phyloP scores from a whole-genome alignment of 2,888 invertebrate species.

The Andrena flavipes region DNA sequence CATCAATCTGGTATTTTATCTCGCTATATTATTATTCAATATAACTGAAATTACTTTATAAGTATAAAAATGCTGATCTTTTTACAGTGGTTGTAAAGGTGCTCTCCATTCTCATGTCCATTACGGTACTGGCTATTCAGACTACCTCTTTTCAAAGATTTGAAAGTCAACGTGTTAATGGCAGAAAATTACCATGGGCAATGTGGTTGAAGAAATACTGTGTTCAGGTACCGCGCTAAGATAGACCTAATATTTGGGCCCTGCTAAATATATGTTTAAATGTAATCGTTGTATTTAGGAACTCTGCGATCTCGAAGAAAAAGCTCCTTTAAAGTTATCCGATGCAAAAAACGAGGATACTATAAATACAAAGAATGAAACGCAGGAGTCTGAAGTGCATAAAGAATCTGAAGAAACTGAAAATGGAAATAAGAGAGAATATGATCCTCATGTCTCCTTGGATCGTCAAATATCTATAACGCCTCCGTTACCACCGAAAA shows the following conservation, averaged over 20 bases:
- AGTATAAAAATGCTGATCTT: slow-evolving; percentile 3
- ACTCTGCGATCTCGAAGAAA: slow-evolving; percentile 77
- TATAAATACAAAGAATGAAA: neutral
- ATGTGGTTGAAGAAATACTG: slow-evolving; percentile 83
- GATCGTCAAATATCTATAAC: slow-evolving; percentile 79
- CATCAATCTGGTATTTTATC: slow-evolving; percentile 88
- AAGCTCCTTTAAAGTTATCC: slow-evolving; percentile 72
- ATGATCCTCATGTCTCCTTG: slow-evolving; percentile 65
- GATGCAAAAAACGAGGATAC: slow-evolving; percentile 33
- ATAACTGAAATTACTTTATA: slow-evolving; percentile 19
- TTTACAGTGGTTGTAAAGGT: slow-evolving; percentile 89
- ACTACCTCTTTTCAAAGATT: slow-evolving; percentile 91
- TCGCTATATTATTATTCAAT: neutral
- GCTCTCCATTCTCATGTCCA: slow-evolving; percentile 88
- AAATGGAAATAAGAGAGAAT: slow-evolving; percentile 20
- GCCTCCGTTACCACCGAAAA: slow-evolving; percentile 83
- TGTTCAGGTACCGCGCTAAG: slow-evolving; percentile 70
- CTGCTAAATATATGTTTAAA: neutral
- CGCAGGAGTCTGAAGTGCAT: slow-evolving; percentile 3
- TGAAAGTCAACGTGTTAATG: slow-evolving; percentile 91
- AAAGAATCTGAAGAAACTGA: slow-evolving; percentile 27
- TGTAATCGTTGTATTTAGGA: slow-evolving; percentile 68
- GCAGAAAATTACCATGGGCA: slow-evolving; percentile 91
- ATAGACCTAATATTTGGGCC: slow-evolving; percentile 14
- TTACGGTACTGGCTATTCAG: slow-evolving; percentile 89